Evolutionary conservation across 2,888 invertebrate genomes (phyloP).

Genomic region (Capitulum mitella): DNA sequence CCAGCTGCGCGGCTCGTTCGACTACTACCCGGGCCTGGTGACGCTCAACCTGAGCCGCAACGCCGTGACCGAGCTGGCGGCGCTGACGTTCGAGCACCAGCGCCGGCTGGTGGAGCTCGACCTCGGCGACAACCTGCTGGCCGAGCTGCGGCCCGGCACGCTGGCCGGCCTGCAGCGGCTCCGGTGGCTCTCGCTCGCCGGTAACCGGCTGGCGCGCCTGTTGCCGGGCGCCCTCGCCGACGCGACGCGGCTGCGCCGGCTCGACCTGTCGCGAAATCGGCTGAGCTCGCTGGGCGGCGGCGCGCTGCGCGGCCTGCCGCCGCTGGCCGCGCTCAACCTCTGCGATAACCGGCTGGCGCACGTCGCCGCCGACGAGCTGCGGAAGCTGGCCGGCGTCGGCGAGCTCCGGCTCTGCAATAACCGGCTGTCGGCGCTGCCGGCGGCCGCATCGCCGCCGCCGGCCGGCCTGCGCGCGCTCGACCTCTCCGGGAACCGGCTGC

Average conservation of each 20-base stretch:
- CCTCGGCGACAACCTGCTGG: background rate
- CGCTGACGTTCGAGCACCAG: constrained; percentile 22
- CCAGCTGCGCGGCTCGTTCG: constrained; percentile 4
- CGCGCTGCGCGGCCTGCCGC: background rate
- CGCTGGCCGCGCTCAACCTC: background rate
- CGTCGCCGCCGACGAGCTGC: background rate
- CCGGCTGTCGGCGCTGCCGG: background rate
- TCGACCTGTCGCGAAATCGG: background rate
- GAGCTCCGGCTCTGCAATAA: background rate
- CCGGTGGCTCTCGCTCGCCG: background rate
- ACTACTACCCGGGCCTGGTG: constrained; percentile 1
- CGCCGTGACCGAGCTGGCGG: constrained; percentile 1
- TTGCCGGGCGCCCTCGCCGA: background rate
- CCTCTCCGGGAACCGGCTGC: background rate
- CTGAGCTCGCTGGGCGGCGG: background rate
- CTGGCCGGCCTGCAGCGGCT: constrained; percentile 9
- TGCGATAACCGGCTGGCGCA: background rate
- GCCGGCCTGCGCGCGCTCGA: background rate
- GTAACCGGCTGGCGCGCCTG: background rate
- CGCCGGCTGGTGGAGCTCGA: constrained; percentile 11
- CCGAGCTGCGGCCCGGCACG: background rate
- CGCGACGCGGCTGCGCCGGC: background rate
- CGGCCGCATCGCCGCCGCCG: no score
- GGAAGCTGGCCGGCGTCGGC: background rate
- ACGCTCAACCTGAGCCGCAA: constrained; percentile 14